A percentile compares a stretch with the other conserved stretches of the same genome.
Evolutionary conservation across 2,113 vertebrate genomes (phyloP).

Genomic region (Morone chrysops): DNA sequence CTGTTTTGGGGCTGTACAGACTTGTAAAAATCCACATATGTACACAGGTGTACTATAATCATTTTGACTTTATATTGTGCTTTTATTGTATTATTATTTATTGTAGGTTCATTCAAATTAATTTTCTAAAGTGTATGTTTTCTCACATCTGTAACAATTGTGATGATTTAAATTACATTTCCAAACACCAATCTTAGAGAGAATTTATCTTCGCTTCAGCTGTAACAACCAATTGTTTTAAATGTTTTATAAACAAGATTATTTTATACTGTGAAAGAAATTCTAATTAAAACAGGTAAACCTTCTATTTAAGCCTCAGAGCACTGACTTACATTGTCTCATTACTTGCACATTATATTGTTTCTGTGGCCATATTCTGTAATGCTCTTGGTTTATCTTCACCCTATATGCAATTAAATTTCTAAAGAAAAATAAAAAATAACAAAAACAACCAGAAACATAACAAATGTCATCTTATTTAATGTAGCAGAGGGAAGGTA

Average conservation of each 20-base stretch:
- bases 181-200: not conserved
- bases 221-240: not conserved
- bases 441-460: constrained; percentile 4
- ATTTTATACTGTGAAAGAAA: not conserved
- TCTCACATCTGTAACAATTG: not conserved
- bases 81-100: not conserved
- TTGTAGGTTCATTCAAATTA: not conserved
- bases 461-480: constrained; percentile 7
- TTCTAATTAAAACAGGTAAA: constrained; percentile 6
- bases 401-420: constrained; percentile 8
- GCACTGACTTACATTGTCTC: not conserved
- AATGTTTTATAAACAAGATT: not conserved
- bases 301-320: not conserved
- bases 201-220: not conserved
- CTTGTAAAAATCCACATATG: not conserved
- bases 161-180: not conserved
- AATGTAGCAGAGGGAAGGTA: not conserved
- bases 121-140: not conserved
- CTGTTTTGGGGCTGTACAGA: not conserved
- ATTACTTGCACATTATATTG: not conserved
- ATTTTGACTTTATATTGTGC: not conserved
- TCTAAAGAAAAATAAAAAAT: not conserved
- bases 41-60: not conserved
- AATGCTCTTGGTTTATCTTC: not conserved
- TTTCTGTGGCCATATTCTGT: constrained; percentile 1